Conservation (phyloP, 2,797 vertebrate genomes). For the Carduelis carduelis region DNA sequence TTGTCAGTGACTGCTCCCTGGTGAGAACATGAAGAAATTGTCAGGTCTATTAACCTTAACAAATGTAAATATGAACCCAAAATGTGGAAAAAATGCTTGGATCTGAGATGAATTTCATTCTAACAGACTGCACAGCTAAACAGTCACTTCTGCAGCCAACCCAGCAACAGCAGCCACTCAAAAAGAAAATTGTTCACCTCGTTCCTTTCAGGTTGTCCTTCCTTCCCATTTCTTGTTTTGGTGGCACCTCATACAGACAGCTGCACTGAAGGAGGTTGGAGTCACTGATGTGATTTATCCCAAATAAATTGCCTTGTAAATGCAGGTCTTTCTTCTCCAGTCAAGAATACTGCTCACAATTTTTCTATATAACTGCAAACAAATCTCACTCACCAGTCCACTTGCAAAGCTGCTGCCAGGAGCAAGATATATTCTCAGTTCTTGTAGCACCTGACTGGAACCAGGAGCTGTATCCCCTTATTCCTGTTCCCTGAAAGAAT, state of each 20-base stretch:
- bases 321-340: background rate
- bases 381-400: background rate
- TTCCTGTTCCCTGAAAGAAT: background rate
- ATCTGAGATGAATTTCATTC: slow-evolving; percentile 56
- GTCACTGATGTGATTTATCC: background rate
- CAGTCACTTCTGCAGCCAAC: background rate
- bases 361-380: background rate
- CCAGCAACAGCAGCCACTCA: background rate
- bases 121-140: slow-evolving; percentile 52
- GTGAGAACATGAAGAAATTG: slow-evolving; percentile 68
- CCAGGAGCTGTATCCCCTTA: background rate
- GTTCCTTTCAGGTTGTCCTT: background rate
- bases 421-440: background rate
- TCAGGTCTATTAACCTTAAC: slow-evolving; percentile 71
- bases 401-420: background rate
- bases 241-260: background rate
- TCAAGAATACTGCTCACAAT: background rate
- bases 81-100: slow-evolving; percentile 35
- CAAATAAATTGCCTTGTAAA: background rate
- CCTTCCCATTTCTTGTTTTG: background rate
- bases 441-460: background rate
- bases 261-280: background rate
- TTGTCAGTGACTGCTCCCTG: slow-evolving; percentile 45
- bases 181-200: background rate
- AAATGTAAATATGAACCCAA: slow-evolving; percentile 66